Conservation (phyloP, 2,888 invertebrate genomes). For the Nomada goodeniana region DNA sequence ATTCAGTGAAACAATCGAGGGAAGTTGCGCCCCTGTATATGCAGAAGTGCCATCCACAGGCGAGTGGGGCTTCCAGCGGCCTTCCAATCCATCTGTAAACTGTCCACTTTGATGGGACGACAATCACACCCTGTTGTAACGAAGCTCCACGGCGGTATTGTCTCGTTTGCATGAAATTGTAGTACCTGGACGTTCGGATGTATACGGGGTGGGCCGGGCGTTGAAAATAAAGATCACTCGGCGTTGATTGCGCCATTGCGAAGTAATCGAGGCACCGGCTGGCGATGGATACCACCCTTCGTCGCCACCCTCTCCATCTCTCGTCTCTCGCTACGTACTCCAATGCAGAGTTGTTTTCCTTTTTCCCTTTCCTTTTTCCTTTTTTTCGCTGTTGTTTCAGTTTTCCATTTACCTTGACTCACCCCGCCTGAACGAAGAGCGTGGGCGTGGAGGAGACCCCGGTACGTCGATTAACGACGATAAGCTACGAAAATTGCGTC, state of each 20-base stretch:
- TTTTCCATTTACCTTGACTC: conserved; percentile 56
- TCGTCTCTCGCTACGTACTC: not conserved
- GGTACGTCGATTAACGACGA: conserved; percentile 56
- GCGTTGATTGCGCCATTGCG: conserved; percentile 77
- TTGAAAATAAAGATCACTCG: conserved; percentile 80
- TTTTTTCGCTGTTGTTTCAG: conserved; percentile 17
- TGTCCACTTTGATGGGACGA: conserved; percentile 84
- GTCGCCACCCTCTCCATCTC: not conserved
- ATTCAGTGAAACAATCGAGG: conserved; percentile 56
- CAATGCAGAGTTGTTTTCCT: not conserved
- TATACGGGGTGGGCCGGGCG: conserved; percentile 66
- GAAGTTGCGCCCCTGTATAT: conserved; percentile 60
- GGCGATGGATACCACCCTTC: conserved; percentile 52
- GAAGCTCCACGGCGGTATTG: conserved; percentile 78
- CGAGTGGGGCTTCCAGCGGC: conserved; percentile 64
- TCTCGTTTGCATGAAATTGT: conserved; percentile 79
- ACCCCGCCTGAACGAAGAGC: not conserved
- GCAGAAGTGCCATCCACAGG: conserved; percentile 53
- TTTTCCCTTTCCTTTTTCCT: conserved; percentile 17
- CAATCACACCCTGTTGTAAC: conserved; percentile 82
- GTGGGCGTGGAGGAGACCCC: conserved; percentile 27
- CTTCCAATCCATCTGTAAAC: conserved; percentile 83
- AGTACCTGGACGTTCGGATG: conserved; percentile 74
- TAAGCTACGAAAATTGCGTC: conserved; percentile 58
- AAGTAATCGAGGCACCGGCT: conserved; percentile 69